phyloP scores from a whole-genome alignment of 2,888 invertebrate genomes.

The Cheilosia soror region DNA sequence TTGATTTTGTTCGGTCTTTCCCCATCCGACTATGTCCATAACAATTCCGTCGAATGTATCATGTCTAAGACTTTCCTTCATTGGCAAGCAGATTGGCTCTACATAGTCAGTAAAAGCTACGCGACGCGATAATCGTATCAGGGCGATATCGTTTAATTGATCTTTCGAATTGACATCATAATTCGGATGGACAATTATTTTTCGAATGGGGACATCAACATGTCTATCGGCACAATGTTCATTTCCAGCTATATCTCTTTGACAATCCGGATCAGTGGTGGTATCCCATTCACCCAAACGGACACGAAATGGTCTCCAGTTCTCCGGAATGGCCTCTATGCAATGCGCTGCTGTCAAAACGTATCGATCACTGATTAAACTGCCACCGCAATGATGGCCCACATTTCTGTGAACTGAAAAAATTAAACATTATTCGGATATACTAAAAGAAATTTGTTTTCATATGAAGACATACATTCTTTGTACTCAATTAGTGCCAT shows the following conservation, averaged over 20 bases:
- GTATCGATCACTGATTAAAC: slow-evolving; percentile 87
- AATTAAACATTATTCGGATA: background rate
- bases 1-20: slow-evolving; percentile 85
- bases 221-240: slow-evolving; percentile 86
- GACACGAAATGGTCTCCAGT: slow-evolving; percentile 85
- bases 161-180: slow-evolving; percentile 86
- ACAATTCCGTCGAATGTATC: slow-evolving; percentile 82
- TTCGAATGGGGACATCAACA: slow-evolving; percentile 86
- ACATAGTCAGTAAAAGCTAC: slow-evolving; percentile 85
- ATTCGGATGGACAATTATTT: slow-evolving; percentile 86
- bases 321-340: slow-evolving; percentile 86
- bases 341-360: slow-evolving; percentile 92
- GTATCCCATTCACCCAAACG: slow-evolving; percentile 83
- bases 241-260: slow-evolving; percentile 74
- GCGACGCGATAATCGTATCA: slow-evolving; percentile 86
- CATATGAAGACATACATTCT: slow-evolving; percentile 78
- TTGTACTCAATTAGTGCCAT: slow-evolving; percentile 85
- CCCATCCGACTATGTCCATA: slow-evolving; percentile 87
- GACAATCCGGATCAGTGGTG: slow-evolving; percentile 79
- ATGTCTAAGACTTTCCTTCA: slow-evolving; percentile 77
- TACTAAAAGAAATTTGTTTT: background rate
- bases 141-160: slow-evolving; percentile 89
- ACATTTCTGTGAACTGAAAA: slow-evolving; percentile 76
- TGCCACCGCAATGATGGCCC: slow-evolving; percentile 90
- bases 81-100: slow-evolving; percentile 87